Evolutionary conservation across 30 jellyfish, hydroid and myxozoan species (phyloP), one percentile per base, ranked within the genome.

Genomic region (Chrysaora quinquecirrha): DNA sequence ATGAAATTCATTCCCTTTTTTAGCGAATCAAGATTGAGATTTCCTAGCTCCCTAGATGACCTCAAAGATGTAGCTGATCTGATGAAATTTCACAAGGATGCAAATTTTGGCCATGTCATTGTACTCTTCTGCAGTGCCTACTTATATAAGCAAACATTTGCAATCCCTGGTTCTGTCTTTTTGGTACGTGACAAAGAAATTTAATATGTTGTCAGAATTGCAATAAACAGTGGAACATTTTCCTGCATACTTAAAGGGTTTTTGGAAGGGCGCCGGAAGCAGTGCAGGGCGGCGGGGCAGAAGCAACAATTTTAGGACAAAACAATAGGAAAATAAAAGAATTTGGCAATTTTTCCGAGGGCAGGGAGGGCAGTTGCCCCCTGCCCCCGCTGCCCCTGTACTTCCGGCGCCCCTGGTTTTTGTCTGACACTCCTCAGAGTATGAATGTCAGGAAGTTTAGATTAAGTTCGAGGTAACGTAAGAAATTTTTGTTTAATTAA

Each of bases 81-180:
- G 24, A 31, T 83, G 75, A 94, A 87, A 62, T 47, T 64, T 23
- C 84, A 87, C 80, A 80, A 74, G 43, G 87, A 83, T 29, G 83
- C 75, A 24, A 82, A 94, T 65, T 52, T 35, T 4, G 76, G 76
- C 20, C 84, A 73, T 18, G 92, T 83, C 1, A 12, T 87, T 25
- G 63, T 83, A 2, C 20, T 94, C 31, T 94, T 94, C 76, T 94
- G 97, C 81, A 38, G 94, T 87, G 99, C 97, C 30, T 94, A 94
- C 68, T 84, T 94, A 3, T 94, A 87, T 78, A 94, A 94, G 78
- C 99, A 94, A 72, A 71, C 99, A 21, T 94, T 94, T 87, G 97
- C 99, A 12, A 94, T 94, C 34, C 99, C 97, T 80, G 99, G 99
- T 34, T 94, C 99, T 18, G 97, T 94, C 16, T 86, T 94, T 58